Evolutionary conservation across 2,888 invertebrate species (phyloP).

Genomic region (Epistrophe grossulariae): DNA sequence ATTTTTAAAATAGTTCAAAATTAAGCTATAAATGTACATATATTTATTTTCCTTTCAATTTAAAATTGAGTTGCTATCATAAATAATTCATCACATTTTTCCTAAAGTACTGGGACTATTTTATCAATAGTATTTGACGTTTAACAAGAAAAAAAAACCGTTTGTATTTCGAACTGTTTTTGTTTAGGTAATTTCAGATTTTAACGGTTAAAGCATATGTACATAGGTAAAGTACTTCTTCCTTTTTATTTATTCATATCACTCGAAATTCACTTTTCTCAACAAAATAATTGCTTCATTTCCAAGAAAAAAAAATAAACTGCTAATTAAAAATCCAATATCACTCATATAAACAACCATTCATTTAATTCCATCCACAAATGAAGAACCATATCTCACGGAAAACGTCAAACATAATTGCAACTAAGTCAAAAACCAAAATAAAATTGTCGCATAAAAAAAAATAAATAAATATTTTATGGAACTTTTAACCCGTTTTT

Average conservation of each 20-base stretch:
- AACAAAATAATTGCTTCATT: neutral
- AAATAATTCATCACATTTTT: no score
- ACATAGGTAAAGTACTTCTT: no score
- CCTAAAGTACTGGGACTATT: no score
- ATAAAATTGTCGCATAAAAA: neutral
- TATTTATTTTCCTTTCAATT: no score
- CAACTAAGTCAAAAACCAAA: neutral
- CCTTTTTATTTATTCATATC: neutral
- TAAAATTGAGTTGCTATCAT: no score
- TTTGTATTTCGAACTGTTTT: no score
- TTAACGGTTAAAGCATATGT: no score
- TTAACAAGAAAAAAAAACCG: no score
- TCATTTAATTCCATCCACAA: neutral
- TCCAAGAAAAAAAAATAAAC: neutral
- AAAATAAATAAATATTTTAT: neutral
- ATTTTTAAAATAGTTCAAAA: no score
- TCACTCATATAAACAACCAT: neutral
- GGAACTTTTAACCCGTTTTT: constrained; percentile 32
- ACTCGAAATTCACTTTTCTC: neutral
- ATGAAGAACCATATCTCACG: neutral
- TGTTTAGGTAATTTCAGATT: no score
- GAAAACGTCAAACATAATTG: neutral
- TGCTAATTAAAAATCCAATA: neutral
- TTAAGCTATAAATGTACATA: no score
- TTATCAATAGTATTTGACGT: no score